Base-by-base conservation (phyloP, 2,113 vertebrate genomes). In the Etia nguti region DNA sequence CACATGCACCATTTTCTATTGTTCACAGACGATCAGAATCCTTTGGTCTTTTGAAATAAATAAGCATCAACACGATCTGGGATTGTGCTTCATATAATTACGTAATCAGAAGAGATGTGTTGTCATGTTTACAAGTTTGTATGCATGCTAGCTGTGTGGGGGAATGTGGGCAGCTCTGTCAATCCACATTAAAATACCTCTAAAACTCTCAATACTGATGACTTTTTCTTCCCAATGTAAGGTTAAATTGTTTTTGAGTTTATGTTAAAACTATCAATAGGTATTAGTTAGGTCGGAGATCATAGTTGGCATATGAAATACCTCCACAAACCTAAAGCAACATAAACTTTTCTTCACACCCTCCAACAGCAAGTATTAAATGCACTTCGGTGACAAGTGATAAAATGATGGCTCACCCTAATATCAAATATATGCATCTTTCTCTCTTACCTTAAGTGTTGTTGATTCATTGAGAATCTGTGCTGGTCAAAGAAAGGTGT, bases 1-100 rank as follows among this genome's bases (percentile, higher is more conserved):
- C 89, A 92, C 86, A 91, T 92, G 88, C 80, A 59, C 60, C 29
- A 12, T 29, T 80, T 57, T 85, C 83, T 65, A 26, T 83, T 88
- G 81, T 85, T 89, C 84, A n/a, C 36, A 82, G 36, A n/a, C n/a
- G 12, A 82, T 59, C 38, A 7, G 15, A 82, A 80, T 52, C 8
- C 62, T 65, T 88, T 83, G n/a, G 75, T 60, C 79, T 81, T 60
- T n/a, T 8, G 5, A 84, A 79, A 82, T 29, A 5, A 52, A 89
- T 87, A 36, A 79, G 13, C 10, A 13, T 34, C 29, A 79, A 80
- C 83, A 43, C 11, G 29, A 46, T 31, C 10, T 31, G 13, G 20
- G 6, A n/a, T 48, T 68, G 20, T 59, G 38, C 13, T 13, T 34
- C 68, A 24, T 22, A 60, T 26, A 9, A 22, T 38, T 26, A 6